These are phyloP conservation scores for Heliconius eleuchia DNA, from an alignment of 1,140 invertebrate genomes.

Conservation along the genomic window DNA sequence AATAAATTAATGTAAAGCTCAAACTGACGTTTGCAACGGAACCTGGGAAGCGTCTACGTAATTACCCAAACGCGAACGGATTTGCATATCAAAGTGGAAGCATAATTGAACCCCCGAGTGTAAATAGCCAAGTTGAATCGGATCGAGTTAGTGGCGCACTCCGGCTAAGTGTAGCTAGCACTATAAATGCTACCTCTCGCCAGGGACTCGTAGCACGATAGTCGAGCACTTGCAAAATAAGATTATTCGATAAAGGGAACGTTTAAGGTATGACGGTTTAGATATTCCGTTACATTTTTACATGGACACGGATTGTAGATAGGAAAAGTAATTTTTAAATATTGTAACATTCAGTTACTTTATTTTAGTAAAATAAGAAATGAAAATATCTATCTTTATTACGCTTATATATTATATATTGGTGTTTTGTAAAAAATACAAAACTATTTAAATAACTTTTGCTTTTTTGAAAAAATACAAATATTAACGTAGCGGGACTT, in stretches of 20 bases:
- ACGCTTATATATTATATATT: too few species aligned
- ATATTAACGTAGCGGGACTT: too few species aligned
- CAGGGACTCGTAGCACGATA: constrained; percentile 39
- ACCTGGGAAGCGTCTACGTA: constrained; percentile 69
- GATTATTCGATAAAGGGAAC: constrained; percentile 40
- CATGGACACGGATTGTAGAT: background rate
- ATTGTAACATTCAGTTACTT: too few species aligned
- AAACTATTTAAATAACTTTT: too few species aligned
- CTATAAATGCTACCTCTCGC: constrained; percentile 43
- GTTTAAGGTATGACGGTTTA: constrained; percentile 25
- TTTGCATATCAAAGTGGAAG: constrained; percentile 79
- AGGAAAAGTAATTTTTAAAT: background rate
- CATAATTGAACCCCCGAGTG: constrained; percentile 74
- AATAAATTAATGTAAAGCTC: constrained; percentile 52
- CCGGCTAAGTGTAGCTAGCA: constrained; percentile 58
- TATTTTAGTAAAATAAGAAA: too few species aligned
- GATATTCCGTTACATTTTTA: constrained; percentile 16
- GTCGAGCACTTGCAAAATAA: constrained; percentile 39
- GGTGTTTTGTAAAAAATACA: too few species aligned
- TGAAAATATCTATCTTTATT: too few species aligned
- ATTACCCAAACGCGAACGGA: constrained; percentile 74
- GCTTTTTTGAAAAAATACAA: too few species aligned
- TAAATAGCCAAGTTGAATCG: constrained; percentile 76
- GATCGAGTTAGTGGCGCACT: constrained; percentile 73
- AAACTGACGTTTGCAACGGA: constrained; percentile 63